Conservation (phyloP, 2,113 vertebrate genomes). For the Ranitomeya imitator region DNA sequence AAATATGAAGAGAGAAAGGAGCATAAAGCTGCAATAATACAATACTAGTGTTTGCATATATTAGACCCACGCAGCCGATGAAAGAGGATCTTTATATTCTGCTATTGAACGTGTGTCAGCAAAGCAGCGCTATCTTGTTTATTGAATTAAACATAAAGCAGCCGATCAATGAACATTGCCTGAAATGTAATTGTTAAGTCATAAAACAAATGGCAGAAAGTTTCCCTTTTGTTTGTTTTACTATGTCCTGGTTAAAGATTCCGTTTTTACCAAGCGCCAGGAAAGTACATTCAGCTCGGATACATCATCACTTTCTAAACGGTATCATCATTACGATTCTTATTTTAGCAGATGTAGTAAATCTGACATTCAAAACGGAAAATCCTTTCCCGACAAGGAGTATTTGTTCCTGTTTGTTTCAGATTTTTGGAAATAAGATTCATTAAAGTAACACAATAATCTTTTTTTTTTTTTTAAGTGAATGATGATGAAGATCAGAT, state of each 20-base stretch:
- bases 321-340: conserved; percentile 15
- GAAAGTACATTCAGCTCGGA: conserved; percentile 6
- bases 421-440: neutral
- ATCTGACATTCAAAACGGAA: neutral
- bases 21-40: conserved; percentile 12
- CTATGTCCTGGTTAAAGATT: neutral
- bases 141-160: conserved; percentile 46
- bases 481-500: neutral
- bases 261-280: neutral
- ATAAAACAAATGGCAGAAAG: conserved; percentile 42
- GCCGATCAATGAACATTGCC: conserved; percentile 40
- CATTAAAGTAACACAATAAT: neutral
- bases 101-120: conserved; percentile 34
- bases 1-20: neutral
- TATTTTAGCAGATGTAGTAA: neutral
- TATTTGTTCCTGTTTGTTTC: neutral
- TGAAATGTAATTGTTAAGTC: conserved; percentile 21
- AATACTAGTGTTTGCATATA: conserved; percentile 7
- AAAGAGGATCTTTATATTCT: conserved; percentile 24
- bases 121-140: conserved; percentile 34
- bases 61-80: neutral
- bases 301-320: neutral
- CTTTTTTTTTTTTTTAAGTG: neutral
- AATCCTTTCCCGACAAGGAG: neutral
- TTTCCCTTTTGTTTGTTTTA: conserved; percentile 14